Evolutionary conservation across 1,140 invertebrate species (phyloP), one percentile per base, ranked within the genome.

Genomic region (Papilio dardanus): DNA sequence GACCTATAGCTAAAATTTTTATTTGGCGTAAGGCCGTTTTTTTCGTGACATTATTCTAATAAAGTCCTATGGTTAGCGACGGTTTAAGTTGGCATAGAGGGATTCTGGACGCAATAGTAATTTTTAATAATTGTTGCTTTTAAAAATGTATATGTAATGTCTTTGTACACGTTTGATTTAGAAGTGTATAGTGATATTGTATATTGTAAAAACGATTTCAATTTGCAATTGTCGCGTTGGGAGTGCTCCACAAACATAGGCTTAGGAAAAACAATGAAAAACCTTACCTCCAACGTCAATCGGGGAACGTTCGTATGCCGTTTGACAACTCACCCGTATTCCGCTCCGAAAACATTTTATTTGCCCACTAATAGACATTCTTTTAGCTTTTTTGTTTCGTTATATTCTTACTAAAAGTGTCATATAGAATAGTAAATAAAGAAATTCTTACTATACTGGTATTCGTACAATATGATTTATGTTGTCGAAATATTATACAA

Each of bases 271-370:
- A 62, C 54, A 62, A 62, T 14, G 3, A 62, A 62, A 58, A 62
- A 28, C 54, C 12, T 28, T 24, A 50, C 46, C 46, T 50, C 21
- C 54, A 28, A 28, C 54, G 54, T 62, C 24, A 24, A 28, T 62
- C 54, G 54, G 54, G 54, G 24, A 62, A 62, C 54, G 54, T 62
- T 62, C 30, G 54, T 62, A 14, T 30, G 54, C 54, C 24, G 54
- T 62, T 62, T 62, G 54, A 62, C 54, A 62, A 62, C 54, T 58
- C 42, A 46, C 21, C 54, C 54, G 54, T 62, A 62, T 62, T 62
- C 24, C 24, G 24, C 12, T 62, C 24, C 24, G 24, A 62, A 28
- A 62, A 62, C 54, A 62, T 62, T 62, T 62, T 62, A 12, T 28
- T 28, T 62, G 21, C 10, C 21, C 54, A 12, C 54, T 62, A 62